Evolutionary conservation across 2,888 invertebrate species (phyloP), one percentile per base, ranked within the genome.

Genomic region (Erebia palarica): DNA sequence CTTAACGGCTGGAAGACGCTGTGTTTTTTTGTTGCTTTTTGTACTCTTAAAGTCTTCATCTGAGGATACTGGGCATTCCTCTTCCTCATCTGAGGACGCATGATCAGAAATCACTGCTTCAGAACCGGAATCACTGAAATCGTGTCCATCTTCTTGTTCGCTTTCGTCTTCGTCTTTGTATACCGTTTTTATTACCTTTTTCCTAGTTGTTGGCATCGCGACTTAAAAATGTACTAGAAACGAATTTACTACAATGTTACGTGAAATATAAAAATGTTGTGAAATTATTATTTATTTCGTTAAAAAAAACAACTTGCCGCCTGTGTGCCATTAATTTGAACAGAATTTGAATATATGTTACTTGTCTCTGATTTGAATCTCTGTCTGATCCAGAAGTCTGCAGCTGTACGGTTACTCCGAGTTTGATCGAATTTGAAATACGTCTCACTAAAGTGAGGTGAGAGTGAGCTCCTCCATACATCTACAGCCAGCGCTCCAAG

Each of bases 61-160:
- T 2, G 91, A 91, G 1, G 89, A 86, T 63, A 75, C 77, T 53
- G 77, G 80, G 18, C 75, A 77, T 63, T 78, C 78, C 18, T 78
- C 82, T 55, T 86, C 86, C 10, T 85, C 87, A 44, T 86, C 87
- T 3, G 90, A 90, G 73, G 86, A 89, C 1, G 89, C 85, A 60
- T 81, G 82, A 57, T 87, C 87, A 65, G 91, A 85, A 77, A 93
- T 88, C 70, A 90, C 83, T 0, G 92, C 94, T 8, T 94, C 94
- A 0, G 93, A 93, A n/a, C 93, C 93, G 0, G 94, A 93, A 82
- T 93, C 94, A 77, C 91, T 92, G 70, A 91, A 94, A 79, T 93
- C 92, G 16, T 85, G 87, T 68, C 82, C 81, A 51, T 81, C 81
- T 74, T 86, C 86, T 55, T 81, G 86, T 55, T 89, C 91, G 74